Base-by-base conservation (phyloP, 2,888 invertebrate genomes). In the Melolontha melolontha region DNA sequence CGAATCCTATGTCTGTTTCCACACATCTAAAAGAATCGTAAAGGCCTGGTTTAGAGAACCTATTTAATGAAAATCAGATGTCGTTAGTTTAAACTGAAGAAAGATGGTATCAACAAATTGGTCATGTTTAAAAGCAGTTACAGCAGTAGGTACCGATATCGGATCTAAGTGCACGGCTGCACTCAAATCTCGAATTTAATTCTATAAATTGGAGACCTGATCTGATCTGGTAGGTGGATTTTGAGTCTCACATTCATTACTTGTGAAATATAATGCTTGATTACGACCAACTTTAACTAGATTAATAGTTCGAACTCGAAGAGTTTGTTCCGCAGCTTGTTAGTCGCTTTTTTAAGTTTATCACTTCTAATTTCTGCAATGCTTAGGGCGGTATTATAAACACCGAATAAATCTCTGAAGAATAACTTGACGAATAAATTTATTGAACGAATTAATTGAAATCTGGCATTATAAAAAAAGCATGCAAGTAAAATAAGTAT, bases 61-160 rank as follows among this genome's bases (percentile, higher is more conserved):
- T 14, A 16, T 7, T 55, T 17, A 55, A 41, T 55, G 55, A 55
- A 55, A 55, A 41, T 11, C 17, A 16, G 40, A 40, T 11, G 17
- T 17, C 55, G 40, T 17, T 55, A 50, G 22, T 55, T 55, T 40
- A 47, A 47, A 47, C 63, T 64, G 40, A 41, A 55, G 14, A 54
- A 69, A 74, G 78, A 78, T 78, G 73, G 70, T 77, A 79, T 79
- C 79, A 77, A 77, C 77, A 78, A 78, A 78, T 78, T 79, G 79
- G 76, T 76, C 78, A 78, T 79, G 79, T 79, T 77, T 71, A 73
- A 70, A 70, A 70, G 77, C 76, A 75, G 77, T 78, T 76, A 57
- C 68, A 64, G 54, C 44, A 66, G 63, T 41, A 55, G 17, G 47
- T 29, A 14, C 34, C 34, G 65, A 65, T 65, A 65, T 52, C 41